phyloP scores from a whole-genome alignment of 2,113 vertebrate species.

The Clarias magur region DNA sequence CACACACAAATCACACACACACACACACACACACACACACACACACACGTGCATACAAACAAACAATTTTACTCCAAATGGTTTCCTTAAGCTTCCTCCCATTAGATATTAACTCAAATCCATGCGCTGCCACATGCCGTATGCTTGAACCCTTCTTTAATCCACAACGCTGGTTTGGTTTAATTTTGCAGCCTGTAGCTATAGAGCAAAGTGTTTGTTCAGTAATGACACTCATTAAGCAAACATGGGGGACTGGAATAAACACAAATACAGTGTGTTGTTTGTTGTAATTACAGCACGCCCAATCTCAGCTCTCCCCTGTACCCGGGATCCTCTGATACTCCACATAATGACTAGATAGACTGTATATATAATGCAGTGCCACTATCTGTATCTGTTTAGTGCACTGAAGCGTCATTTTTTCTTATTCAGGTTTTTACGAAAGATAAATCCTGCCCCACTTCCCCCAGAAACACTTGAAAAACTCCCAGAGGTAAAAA shows the following conservation, averaged over 20 bases:
- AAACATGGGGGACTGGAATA: not conserved
- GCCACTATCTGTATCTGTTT: not conserved
- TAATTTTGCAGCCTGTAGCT: not conserved
- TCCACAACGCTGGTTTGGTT: not conserved
- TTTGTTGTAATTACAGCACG: not conserved
- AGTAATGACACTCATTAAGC: not conserved
- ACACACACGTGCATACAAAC: not conserved
- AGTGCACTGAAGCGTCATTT: not conserved
- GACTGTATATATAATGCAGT: not conserved
- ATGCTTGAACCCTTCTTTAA: not conserved
- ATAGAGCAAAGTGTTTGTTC: not conserved
- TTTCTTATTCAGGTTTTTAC: not conserved
- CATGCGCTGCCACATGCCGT: not conserved
- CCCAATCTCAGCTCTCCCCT: not conserved
- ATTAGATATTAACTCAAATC: not conserved
- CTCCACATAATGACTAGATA: not conserved
- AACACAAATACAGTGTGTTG: not conserved
- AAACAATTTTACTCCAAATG: not conserved
- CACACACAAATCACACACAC: not conserved
- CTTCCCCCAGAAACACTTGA: not conserved
- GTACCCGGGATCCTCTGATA: not conserved
- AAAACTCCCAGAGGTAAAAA: not conserved
- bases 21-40: slow-evolving; percentile 4
- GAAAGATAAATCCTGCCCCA: not conserved
- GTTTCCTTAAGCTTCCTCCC: not conserved